These are phyloP conservation scores for Drosophila neonasuta DNA, from an alignment of 2,888 invertebrate genomes.

Conservation along the genomic window DNA sequence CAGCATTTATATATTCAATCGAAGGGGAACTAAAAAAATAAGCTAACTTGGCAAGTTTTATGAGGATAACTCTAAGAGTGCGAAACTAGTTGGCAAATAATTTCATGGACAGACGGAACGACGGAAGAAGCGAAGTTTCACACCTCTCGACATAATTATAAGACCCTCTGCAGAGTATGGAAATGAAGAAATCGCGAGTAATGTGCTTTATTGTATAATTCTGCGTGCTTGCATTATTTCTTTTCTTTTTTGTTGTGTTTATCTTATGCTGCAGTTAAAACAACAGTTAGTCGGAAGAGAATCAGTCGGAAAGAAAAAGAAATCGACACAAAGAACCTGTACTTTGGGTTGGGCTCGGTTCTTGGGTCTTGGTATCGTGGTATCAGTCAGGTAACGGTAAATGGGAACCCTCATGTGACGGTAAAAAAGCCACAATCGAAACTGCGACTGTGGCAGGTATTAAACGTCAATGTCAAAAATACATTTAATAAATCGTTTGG, in stretches of 20 bases:
- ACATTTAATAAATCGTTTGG: slow-evolving; percentile 43
- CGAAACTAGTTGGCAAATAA: neutral
- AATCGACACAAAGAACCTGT: slow-evolving; percentile 18
- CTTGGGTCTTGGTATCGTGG: slow-evolving; percentile 3
- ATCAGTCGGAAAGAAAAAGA: slow-evolving; percentile 21
- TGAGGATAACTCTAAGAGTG: neutral
- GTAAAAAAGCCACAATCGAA: slow-evolving; percentile 3
- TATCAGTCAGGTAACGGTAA: slow-evolving; percentile 46
- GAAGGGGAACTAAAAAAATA: neutral
- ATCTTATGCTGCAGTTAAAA: slow-evolving; percentile 24
- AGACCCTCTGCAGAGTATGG: neutral
- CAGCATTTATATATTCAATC: too few species aligned
- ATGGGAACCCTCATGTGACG: slow-evolving; percentile 30
- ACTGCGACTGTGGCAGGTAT: slow-evolving; percentile 34
- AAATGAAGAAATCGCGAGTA: neutral
- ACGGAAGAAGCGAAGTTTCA: neutral
- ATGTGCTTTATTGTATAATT: slow-evolving; percentile 26
- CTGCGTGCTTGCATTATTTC: slow-evolving; percentile 39
- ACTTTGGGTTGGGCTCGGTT: slow-evolving; percentile 11
- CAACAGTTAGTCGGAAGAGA: slow-evolving; percentile 43
- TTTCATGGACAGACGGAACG: neutral
- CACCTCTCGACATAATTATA: neutral
- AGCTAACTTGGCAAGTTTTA: neutral
- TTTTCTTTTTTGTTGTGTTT: slow-evolving; percentile 1
- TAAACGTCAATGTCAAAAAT: slow-evolving; percentile 52